Evolutionary conservation across 2,797 vertebrate species (phyloP).

Genomic region (Epinephelus coioides): DNA sequence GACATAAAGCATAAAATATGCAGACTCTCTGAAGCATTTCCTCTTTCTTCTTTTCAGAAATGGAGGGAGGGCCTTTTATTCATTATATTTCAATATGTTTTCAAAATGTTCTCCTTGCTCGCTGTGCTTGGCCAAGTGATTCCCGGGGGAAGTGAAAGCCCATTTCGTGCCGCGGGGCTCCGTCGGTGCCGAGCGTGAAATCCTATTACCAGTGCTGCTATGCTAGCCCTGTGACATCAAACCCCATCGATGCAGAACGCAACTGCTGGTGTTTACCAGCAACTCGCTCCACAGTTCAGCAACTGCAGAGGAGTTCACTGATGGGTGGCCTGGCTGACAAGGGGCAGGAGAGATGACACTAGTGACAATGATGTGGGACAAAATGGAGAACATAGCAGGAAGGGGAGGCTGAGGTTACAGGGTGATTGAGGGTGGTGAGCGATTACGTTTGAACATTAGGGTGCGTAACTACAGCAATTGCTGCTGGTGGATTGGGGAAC

Average conservation of each 20-base stretch:
- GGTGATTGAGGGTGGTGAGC: slow-evolving; percentile 1
- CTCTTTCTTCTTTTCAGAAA: slow-evolving; percentile 36
- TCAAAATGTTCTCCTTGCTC: slow-evolving; percentile 74
- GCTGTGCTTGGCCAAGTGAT: slow-evolving; percentile 75
- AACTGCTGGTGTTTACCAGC: slow-evolving; percentile 70
- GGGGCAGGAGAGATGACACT: slow-evolving; percentile 53
- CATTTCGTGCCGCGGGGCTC: slow-evolving; percentile 77
- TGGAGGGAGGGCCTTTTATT: slow-evolving; percentile 66
- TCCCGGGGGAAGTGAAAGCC: slow-evolving; percentile 79
- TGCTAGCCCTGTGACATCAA: slow-evolving; percentile 80
- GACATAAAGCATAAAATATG: slow-evolving; percentile 40
- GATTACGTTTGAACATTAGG: slow-evolving; percentile 18
- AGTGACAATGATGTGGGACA: slow-evolving; percentile 59
- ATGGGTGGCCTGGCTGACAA: slow-evolving; percentile 68
- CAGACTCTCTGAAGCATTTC: slow-evolving; percentile 50
- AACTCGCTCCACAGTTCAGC: slow-evolving; percentile 53
- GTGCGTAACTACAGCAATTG: neutral
- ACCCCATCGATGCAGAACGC: slow-evolving; percentile 76
- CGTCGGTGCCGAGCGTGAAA: slow-evolving; percentile 82
- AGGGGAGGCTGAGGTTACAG: neutral
- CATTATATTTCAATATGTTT: slow-evolving; percentile 83
- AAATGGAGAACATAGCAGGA: slow-evolving; percentile 29
- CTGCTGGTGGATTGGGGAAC: slow-evolving; percentile 1
- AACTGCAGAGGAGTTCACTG: slow-evolving; percentile 63
- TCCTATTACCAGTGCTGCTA: slow-evolving; percentile 82